phyloP scores from a whole-genome alignment of 2,888 invertebrate genomes.

The Athalia cordata region DNA sequence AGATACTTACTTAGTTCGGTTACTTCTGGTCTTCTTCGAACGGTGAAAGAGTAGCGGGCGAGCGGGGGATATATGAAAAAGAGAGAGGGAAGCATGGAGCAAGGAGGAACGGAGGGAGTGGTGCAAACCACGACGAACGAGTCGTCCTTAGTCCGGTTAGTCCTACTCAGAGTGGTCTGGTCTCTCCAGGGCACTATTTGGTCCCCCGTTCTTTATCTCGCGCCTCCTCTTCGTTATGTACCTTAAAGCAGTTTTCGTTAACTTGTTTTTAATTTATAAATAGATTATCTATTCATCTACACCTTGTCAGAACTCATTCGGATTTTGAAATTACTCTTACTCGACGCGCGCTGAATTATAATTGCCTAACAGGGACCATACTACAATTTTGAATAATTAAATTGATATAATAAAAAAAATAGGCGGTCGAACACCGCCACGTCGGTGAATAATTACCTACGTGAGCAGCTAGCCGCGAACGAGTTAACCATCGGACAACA shows the following conservation, averaged over 20 bases:
- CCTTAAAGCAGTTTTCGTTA: too few relatives aligned
- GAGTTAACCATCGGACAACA: slow-evolving; percentile 21
- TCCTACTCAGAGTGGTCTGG: background rate
- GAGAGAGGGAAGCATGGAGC: slow-evolving; percentile 31
- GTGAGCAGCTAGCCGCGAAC: background rate
- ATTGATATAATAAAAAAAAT: too few relatives aligned
- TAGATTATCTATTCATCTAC: too few relatives aligned
- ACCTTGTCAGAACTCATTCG: too few relatives aligned
- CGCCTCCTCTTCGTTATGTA: too few relatives aligned
- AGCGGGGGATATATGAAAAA: slow-evolving; percentile 49
- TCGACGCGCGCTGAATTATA: too few relatives aligned
- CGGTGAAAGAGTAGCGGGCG: slow-evolving; percentile 46
- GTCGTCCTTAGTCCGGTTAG: slow-evolving; percentile 27
- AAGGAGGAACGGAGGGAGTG: slow-evolving; percentile 27
- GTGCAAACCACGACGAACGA: slow-evolving; percentile 26
- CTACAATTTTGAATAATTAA: too few relatives aligned
- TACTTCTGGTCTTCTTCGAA: background rate
- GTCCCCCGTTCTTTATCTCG: too few relatives aligned
- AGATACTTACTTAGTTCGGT: background rate
- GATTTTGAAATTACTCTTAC: too few relatives aligned
- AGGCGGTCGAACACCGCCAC: too few relatives aligned
- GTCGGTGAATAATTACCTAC: background rate
- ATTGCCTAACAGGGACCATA: too few relatives aligned
- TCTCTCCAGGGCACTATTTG: background rate
- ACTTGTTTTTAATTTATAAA: too few relatives aligned